These are phyloP conservation scores for Lapara coniferarum DNA, from an alignment of 2,888 invertebrate species.

Conservation along the genomic window DNA sequence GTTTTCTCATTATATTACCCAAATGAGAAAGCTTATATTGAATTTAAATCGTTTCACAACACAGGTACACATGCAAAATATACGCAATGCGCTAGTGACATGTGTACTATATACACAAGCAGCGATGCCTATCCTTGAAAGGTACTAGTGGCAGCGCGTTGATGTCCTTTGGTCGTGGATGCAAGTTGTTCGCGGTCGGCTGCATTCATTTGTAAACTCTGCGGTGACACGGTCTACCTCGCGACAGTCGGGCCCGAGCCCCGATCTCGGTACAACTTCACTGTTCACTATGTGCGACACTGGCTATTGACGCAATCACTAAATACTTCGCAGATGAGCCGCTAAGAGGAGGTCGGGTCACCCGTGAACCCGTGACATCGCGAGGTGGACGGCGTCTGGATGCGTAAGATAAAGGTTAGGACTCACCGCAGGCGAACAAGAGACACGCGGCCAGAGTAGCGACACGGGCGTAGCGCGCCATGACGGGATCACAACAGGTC, in stretches of 20 bases:
- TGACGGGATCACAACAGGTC: slow-evolving; percentile 85
- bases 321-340: slow-evolving; percentile 57
- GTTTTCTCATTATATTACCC: slow-evolving; percentile 44
- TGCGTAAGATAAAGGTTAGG: slow-evolving; percentile 79
- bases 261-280: slow-evolving; percentile 62
- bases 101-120: slow-evolving; percentile 35
- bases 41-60: slow-evolving; percentile 44
- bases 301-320: slow-evolving; percentile 68
- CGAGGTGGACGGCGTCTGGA: slow-evolving; percentile 75
- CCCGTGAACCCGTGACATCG: slow-evolving; percentile 78
- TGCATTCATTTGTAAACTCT: slow-evolving; percentile 67
- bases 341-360: slow-evolving; percentile 56
- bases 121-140: slow-evolving; percentile 71
- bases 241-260: slow-evolving; percentile 53
- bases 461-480: slow-evolving; percentile 84
- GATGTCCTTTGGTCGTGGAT: slow-evolving; percentile 69
- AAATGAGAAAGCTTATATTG: slow-evolving; percentile 35
- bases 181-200: slow-evolving; percentile 66
- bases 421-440: slow-evolving; percentile 83
- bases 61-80: slow-evolving; percentile 52
- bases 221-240: slow-evolving; percentile 70
- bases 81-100: slow-evolving; percentile 57
- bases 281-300: slow-evolving; percentile 76
- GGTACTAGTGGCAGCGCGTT: slow-evolving; percentile 55
- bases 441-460: slow-evolving; percentile 83